Base-by-base conservation (phyloP, 2,797 vertebrate genomes). In the Crenuchus spilurus region DNA sequence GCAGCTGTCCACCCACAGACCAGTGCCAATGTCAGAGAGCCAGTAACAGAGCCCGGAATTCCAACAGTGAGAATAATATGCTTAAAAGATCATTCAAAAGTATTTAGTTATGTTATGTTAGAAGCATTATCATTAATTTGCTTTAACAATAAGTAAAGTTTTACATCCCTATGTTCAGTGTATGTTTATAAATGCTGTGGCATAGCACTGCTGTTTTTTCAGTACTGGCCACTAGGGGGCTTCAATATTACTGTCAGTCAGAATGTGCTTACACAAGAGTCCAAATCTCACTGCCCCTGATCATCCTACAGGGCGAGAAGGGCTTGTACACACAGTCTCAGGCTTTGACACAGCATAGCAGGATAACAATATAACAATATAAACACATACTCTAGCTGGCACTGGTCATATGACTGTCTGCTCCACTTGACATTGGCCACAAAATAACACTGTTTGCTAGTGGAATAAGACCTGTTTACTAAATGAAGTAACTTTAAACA, bases 221-320 rank as follows among this genome's bases (percentile, higher is more conserved):
- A 31, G 18, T 31, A 69, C 0, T 67, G 14, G 70, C 87, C 90
- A 89, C 72, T 37, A 90, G 91, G 51, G 83, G 90, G 83, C 82
- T 62, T 76, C 41, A 61, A 74, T 74, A 39, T 42, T 61, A 60
- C 75, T 74, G 46, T 48, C 33, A 48, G 3, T 49, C 13, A 58
- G 37, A 20, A 6, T 28, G 30, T 9, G 26, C 41, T 28, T 2
- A 24, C 22, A 6, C 22, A 42, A 26, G 31, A 13, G 31, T 37
- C 20, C 4, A 1, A 33, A 16, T 22, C 7, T 16, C 26, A n/a
- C 13, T 52, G 52, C 24, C 33, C 14, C 57, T 24, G 4, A 60
- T 24, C n/a, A n/a, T 60, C 35, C 37, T 14, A 20, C 16, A 42
- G 46, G 42, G 52, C n/a, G 52, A 14, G 13, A 55, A 31, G 8